Conservation (phyloP, 2,888 invertebrate genomes). For the Ennomos quercinarius region DNA sequence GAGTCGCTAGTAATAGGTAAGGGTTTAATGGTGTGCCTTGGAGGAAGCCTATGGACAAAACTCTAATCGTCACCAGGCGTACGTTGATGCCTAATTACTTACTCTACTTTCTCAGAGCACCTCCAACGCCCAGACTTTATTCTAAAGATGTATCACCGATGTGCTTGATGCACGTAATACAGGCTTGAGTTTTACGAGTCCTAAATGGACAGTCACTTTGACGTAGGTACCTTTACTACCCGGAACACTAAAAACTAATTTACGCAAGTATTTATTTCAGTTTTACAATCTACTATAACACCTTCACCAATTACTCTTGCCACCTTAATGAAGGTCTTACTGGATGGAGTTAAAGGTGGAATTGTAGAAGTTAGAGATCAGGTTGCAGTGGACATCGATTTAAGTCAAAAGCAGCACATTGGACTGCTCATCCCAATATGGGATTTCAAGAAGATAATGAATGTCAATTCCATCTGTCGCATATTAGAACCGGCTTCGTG, state of each 20-base stretch:
- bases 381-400: slow-evolving; percentile 4
- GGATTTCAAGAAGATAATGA: slow-evolving; percentile 10
- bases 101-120: too few species aligned
- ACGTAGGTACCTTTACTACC: slow-evolving; percentile 28
- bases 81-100: too few species aligned
- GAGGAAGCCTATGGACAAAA: too few species aligned
- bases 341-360: slow-evolving; percentile 31
- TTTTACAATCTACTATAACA: slow-evolving; percentile 57
- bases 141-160: too few species aligned
- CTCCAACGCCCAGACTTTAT: too few species aligned
- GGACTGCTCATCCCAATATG: slow-evolving; percentile 14
- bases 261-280: slow-evolving; percentile 55
- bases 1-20: too few species aligned
- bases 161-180: neutral
- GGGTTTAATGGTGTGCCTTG: too few species aligned
- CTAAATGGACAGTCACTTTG: slow-evolving; percentile 2
- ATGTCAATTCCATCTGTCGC: slow-evolving; percentile 7
- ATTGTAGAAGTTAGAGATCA: slow-evolving; percentile 1
- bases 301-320: slow-evolving; percentile 33
- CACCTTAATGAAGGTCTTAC: slow-evolving; percentile 24
- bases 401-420: slow-evolving; percentile 11
- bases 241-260: slow-evolving; percentile 54
- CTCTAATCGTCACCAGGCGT: too few species aligned
- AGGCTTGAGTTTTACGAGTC: slow-evolving; percentile 8
- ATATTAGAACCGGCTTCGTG: neutral